Evolutionary conservation across 2,888 invertebrate genomes (phyloP).

Genomic region (Strigamia crassipes): DNA sequence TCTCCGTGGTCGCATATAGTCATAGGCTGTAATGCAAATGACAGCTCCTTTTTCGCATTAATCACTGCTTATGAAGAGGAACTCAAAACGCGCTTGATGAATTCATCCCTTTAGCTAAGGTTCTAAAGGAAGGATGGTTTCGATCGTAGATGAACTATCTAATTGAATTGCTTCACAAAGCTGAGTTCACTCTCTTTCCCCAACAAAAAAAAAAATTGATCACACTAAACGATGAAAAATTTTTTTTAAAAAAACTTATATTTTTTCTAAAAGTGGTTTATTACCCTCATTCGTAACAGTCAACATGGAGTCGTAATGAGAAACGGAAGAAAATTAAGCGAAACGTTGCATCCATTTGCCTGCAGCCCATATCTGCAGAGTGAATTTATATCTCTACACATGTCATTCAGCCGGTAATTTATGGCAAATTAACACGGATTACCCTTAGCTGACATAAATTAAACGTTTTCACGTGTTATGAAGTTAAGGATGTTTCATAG

Average conservation of each 20-base stretch:
- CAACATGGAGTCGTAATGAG: neutral
- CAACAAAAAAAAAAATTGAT: neutral
- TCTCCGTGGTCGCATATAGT: neutral
- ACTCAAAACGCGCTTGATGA: neutral
- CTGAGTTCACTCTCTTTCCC: neutral
- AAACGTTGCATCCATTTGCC: neutral
- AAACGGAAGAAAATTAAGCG: neutral
- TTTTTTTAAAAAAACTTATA: no score
- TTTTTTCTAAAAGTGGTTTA: neutral
- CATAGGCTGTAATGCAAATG: neutral
- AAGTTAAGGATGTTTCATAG: neutral
- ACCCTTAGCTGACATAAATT: neutral
- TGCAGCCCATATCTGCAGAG: neutral
- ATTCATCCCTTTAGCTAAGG: slow-evolving; percentile 3
- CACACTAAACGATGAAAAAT: no score
- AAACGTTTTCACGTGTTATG: neutral
- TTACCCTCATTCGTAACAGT: neutral
- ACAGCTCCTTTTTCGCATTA: slow-evolving; percentile 27
- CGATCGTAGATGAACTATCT: slow-evolving; percentile 17
- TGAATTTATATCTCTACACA: neutral
- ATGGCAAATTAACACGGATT: neutral
- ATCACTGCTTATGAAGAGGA: slow-evolving; percentile 23
- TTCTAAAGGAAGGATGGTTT: slow-evolving; percentile 1
- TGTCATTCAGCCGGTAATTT: neutral
- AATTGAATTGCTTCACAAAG: slow-evolving; percentile 22